Base-by-base conservation (phyloP, 2,113 vertebrate species). In the Rhinichthys klamathensis region DNA sequence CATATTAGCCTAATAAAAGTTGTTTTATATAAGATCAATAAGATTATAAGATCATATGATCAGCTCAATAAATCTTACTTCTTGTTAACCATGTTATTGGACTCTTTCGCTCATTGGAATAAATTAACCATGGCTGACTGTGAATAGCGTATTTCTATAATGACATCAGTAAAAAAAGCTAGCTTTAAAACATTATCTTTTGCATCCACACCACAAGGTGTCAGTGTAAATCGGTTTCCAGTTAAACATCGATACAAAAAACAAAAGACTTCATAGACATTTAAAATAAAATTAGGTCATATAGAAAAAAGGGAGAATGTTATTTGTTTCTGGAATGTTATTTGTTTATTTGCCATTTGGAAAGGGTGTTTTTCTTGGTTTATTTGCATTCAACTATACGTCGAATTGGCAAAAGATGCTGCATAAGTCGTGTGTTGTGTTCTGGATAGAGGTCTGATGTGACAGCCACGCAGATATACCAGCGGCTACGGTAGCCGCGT, bases 401-500 rank as follows among this genome's bases (percentile, higher is more conserved):
- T 49, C 32, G 13, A 65, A 73, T 23, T 83, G 46, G 46, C 8
- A 3, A 65, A 67, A 77, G 6, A 25, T 51, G 41, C 46, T 32
- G 58, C 30, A 61, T 23, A 63, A 58, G 73, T 82, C 16, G 21
- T 30, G n/a, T 76, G 41, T 54, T 76, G 38, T 21, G 58, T 60
- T 41, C 67, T 30, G 54, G 13, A 58, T 44, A 60, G 73, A 70
- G 74, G 32, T 81, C 49, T 84, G 25, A 25, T 56, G 51, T 81
- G 82, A 89, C 60, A 77, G 38, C 78, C 41, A 82, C 49, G 25
- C 21, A 51, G 76, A 81, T 65, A 88, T 69, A 77, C 89, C 87
- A 83, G 76, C 74, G 86, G 86, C 82, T 58, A 81, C 72, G 35
- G 67, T 51, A 54, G 79, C 46, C 77, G 82, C 75, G 70, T 67